These are phyloP conservation scores for Lanius ludovicianus DNA, from an alignment of 2,113 vertebrate species.

Conservation along the genomic window DNA sequence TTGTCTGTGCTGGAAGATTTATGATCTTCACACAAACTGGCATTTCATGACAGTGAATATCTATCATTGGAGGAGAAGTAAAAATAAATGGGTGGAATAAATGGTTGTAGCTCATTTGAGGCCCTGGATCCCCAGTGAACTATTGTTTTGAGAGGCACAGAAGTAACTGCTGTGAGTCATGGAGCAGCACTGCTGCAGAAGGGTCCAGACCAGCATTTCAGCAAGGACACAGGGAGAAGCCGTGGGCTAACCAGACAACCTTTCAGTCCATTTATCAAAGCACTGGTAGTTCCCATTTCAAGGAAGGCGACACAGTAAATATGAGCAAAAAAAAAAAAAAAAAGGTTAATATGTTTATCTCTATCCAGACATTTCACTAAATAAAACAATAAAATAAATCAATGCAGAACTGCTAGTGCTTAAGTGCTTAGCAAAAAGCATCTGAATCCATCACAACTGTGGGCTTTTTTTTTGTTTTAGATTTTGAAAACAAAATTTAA, in stretches of 20 bases:
- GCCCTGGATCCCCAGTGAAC: slow-evolving; percentile 18
- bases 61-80: slow-evolving; percentile 26
- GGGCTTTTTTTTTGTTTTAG: not conserved
- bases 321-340: not conserved
- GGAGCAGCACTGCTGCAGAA: slow-evolving; percentile 6
- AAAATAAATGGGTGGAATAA: slow-evolving; percentile 47
- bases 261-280: slow-evolving; percentile 67
- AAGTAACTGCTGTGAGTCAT: slow-evolving; percentile 43
- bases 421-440: slow-evolving; percentile 20
- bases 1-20: slow-evolving; percentile 1
- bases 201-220: slow-evolving; percentile 34
- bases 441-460: slow-evolving; percentile 3
- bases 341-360: slow-evolving; percentile 49
- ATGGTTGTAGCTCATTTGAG: slow-evolving; percentile 12
- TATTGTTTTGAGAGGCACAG: slow-evolving; percentile 26
- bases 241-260: slow-evolving; percentile 63
- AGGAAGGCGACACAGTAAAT: slow-evolving; percentile 64
- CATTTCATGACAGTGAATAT: slow-evolving; percentile 15
- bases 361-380: slow-evolving; percentile 51
- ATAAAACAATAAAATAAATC: slow-evolving; percentile 50
- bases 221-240: slow-evolving; percentile 30
- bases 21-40: not conserved
- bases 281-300: slow-evolving; percentile 44
- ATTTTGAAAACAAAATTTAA: not conserved
- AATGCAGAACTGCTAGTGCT: not conserved